Evolutionary conservation across 1,140 invertebrate genomes (phyloP).

Genomic region (Drosophila simulans): DNA sequence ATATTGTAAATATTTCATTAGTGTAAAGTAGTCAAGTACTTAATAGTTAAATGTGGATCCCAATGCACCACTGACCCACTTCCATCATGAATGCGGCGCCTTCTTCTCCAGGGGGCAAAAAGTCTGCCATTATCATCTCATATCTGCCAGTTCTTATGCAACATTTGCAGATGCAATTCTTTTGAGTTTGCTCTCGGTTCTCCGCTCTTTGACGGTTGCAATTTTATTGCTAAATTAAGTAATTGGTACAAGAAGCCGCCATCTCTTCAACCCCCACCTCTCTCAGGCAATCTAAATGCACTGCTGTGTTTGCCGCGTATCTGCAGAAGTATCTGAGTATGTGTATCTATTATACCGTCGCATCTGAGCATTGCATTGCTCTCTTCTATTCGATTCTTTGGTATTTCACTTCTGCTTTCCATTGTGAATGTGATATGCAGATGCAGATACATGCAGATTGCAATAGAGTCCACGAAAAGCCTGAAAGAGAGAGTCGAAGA

Average conservation of each 20-base stretch:
- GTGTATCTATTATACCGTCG: conserved; percentile 46
- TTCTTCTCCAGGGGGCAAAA: conserved; percentile 33
- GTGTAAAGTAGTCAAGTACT: neutral
- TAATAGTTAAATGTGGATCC: neutral
- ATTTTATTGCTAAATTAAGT: conserved; percentile 79
- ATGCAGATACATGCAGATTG: conserved; percentile 51
- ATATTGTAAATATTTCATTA: neutral
- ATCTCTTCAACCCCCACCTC: neutral
- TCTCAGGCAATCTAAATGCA: conserved; percentile 55
- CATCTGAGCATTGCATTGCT: conserved; percentile 12
- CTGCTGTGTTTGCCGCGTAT: conserved; percentile 24
- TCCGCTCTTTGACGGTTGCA: conserved; percentile 36
- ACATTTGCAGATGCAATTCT: conserved; percentile 58
- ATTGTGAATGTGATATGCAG: conserved; percentile 64
- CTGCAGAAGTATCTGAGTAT: conserved; percentile 42
- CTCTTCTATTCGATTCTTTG: conserved; percentile 9
- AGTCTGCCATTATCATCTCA: conserved; percentile 20
- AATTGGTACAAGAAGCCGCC: conserved; percentile 64
- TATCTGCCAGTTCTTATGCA: conserved; percentile 60
- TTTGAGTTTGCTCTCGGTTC: conserved; percentile 24
- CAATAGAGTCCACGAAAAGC: neutral
- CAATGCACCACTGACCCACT: conserved; percentile 49
- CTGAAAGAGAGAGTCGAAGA: neutral
- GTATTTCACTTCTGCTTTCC: conserved; percentile 51
- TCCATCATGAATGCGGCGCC: conserved; percentile 36